Percentiles rank a stretch among this genome's conserved stretches.
These are phyloP conservation scores for Tetragnatha versicolor DNA, from an alignment of 1,140 invertebrate species.

Conservation along the genomic window DNA sequence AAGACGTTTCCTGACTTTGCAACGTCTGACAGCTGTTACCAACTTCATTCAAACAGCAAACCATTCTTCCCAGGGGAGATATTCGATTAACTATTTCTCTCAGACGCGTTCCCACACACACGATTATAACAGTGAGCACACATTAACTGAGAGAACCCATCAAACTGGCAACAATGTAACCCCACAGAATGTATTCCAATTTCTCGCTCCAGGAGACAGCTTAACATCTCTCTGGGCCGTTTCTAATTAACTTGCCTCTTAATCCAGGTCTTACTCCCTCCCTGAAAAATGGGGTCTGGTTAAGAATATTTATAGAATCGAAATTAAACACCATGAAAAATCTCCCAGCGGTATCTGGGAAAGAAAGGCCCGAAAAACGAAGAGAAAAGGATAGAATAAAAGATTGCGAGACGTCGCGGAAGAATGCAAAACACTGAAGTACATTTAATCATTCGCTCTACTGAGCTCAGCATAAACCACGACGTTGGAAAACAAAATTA, in stretches of 20 bases:
- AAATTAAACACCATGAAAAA: slow-evolving; percentile 41
- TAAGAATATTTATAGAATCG: slow-evolving; percentile 16
- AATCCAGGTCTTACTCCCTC: slow-evolving; percentile 1
- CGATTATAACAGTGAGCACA: no score
- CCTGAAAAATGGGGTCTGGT: background rate
- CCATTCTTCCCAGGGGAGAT: no score
- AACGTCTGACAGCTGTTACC: no score
- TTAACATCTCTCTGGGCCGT: background rate
- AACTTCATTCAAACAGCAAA: no score
- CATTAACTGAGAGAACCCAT: no score
- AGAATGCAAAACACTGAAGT: slow-evolving; percentile 27
- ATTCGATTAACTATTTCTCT: no score
- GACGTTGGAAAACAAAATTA: slow-evolving; percentile 41
- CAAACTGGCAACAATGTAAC: no score
- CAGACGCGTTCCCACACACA: no score
- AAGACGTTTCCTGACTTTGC: no score
- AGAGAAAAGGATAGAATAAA: background rate
- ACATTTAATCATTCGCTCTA: slow-evolving; percentile 46
- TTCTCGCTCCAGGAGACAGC: background rate
- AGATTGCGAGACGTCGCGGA: background rate
- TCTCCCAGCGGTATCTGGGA: slow-evolving; percentile 4
- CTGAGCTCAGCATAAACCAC: slow-evolving; percentile 24
- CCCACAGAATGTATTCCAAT: no score
- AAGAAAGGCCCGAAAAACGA: background rate
- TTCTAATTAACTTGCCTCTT: slow-evolving; percentile 36